Percentiles rank a stretch among this genome's conserved stretches.
Evolutionary conservation across 2,888 invertebrate species (phyloP).

Genomic region (Pristionchus japonicus): DNA sequence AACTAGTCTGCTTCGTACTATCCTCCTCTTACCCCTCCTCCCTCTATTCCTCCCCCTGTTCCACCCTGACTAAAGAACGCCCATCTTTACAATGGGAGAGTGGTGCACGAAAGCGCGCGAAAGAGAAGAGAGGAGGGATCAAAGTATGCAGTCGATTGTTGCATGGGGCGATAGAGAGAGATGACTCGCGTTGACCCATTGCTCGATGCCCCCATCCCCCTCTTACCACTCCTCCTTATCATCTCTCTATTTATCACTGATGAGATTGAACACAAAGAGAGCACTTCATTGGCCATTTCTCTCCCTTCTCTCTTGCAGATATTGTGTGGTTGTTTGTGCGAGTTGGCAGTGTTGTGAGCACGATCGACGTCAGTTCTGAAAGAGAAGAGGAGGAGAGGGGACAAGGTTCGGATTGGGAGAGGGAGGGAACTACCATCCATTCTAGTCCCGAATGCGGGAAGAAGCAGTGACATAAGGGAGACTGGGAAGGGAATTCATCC

Average conservation of each 20-base stretch:
- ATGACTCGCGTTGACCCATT: background rate
- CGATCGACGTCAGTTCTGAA: background rate
- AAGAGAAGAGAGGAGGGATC: background rate
- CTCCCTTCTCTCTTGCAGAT: background rate
- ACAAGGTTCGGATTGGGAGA: background rate
- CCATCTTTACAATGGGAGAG: slow-evolving; percentile 2
- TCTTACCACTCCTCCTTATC: background rate
- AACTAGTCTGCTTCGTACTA: slow-evolving; percentile 18
- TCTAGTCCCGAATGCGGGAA: background rate
- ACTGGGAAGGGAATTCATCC: too few relatives aligned
- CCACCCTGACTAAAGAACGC: slow-evolving; percentile 15
- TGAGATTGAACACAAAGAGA: background rate
- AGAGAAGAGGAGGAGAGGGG: background rate
- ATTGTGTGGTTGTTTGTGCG: background rate
- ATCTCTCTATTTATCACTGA: background rate
- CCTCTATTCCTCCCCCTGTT: background rate
- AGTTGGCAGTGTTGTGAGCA: background rate
- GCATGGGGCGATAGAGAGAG: background rate
- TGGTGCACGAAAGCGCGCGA: background rate
- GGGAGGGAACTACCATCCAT: background rate
- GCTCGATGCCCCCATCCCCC: background rate
- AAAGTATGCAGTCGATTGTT: background rate
- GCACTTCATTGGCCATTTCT: background rate
- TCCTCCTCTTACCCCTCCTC: background rate
- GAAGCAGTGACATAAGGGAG: slow-evolving; percentile 6